Evolutionary conservation across 2,888 invertebrate genomes (phyloP).

Genomic region (Meiosimyza decipiens): DNA sequence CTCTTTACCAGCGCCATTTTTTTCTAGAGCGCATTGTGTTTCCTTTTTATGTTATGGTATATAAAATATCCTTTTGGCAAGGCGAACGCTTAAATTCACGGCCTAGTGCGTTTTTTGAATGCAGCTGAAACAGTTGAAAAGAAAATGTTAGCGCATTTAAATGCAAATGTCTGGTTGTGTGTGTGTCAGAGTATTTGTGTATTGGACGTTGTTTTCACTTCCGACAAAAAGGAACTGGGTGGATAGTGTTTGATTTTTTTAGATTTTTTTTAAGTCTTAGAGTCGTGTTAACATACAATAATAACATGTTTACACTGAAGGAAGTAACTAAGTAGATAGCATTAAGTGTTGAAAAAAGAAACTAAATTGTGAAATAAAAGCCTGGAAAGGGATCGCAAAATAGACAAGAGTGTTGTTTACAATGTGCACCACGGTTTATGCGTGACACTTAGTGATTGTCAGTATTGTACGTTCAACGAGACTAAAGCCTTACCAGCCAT

Average conservation of each 20-base stretch:
- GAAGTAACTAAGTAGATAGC: no score
- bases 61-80: slow-evolving; percentile 22
- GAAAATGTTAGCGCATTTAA: slow-evolving; percentile 7
- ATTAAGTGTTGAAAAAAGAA: no score
- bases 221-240: not conserved
- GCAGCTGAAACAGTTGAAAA: slow-evolving; percentile 30
- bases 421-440: no score
- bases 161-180: not conserved
- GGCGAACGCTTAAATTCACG: slow-evolving; percentile 25
- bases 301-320: slow-evolving; percentile 7
- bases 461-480: no score
- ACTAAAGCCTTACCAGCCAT: no score
- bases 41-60: no score
- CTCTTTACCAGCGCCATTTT: no score
- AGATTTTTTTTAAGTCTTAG: not conserved
- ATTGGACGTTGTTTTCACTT: not conserved
- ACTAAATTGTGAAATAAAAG: no score
- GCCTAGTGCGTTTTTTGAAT: slow-evolving; percentile 31
- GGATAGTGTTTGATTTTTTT: not conserved
- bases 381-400: no score
- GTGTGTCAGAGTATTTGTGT: slow-evolving; percentile 37
- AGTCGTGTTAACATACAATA: slow-evolving; percentile 4
- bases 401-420: no score
- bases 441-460: no score
- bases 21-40: no score